Evolutionary conservation across 2,113 vertebrate species (phyloP).

Genomic region (Pseudonaja textilis): DNA sequence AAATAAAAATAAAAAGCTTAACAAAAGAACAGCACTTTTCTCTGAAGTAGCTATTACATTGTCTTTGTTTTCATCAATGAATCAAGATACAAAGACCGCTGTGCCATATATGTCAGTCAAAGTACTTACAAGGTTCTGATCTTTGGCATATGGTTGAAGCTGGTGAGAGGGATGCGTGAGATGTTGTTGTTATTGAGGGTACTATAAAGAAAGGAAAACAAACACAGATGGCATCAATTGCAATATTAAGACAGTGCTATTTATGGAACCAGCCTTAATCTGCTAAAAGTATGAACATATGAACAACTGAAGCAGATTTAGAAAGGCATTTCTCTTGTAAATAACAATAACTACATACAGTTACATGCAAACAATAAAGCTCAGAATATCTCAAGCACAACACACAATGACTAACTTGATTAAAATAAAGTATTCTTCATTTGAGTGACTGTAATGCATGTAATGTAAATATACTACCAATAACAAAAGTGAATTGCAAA

Average conservation of each 20-base stretch:
- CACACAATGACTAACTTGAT: background rate
- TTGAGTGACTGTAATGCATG: background rate
- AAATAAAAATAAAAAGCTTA: background rate
- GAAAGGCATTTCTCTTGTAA: background rate
- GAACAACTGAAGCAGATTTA: background rate
- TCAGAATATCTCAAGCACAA: background rate
- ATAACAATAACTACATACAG: background rate
- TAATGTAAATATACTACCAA: background rate
- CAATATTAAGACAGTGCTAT: slow-evolving; percentile 15
- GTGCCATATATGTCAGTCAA: background rate
- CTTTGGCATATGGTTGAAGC: slow-evolving; percentile 99
- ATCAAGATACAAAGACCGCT: background rate
- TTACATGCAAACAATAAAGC: background rate
- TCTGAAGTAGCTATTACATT: background rate
- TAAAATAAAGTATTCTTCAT: background rate
- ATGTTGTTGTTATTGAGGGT: slow-evolving; percentile 99
- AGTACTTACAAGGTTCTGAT: slow-evolving; percentile 96
- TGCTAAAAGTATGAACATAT: background rate
- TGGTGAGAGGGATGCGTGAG: slow-evolving; percentile 95
- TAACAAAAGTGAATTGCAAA: background rate
- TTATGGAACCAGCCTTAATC: slow-evolving; percentile 28
- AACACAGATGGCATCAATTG: background rate
- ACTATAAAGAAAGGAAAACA: slow-evolving; percentile 66
- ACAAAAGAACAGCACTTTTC: background rate
- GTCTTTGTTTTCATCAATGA: background rate